Evolutionary conservation across 2,797 vertebrate genomes (phyloP).

Genomic region (Pampus argenteus): DNA sequence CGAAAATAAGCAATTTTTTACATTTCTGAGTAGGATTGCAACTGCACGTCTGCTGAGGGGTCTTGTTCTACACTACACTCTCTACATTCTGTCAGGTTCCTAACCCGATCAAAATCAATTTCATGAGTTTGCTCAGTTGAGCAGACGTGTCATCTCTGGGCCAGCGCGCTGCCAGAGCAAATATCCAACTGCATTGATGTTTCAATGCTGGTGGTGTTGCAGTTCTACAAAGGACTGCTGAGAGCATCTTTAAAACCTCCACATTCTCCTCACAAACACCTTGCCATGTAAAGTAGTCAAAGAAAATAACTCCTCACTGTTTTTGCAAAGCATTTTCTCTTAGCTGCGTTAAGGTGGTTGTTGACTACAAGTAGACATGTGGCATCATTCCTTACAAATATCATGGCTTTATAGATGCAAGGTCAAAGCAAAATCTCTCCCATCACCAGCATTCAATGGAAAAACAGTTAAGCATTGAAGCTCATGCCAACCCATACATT

Average conservation of each 20-base stretch:
- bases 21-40: constrained; percentile 2
- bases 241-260: not conserved
- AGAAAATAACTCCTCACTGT: not conserved
- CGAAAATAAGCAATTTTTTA: not conserved
- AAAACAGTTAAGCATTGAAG: not conserved
- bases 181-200: constrained; percentile 30
- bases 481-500: not conserved
- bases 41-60: not conserved
- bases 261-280: not conserved
- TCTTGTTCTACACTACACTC: constrained; percentile 6
- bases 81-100: constrained; percentile 35
- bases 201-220: constrained; percentile 8
- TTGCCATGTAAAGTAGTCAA: too few relatives aligned
- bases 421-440: not conserved
- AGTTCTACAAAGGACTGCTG: not conserved
- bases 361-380: not conserved
- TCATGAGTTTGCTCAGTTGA: constrained; percentile 45
- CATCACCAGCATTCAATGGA: not conserved
- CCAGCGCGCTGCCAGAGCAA: constrained; percentile 31
- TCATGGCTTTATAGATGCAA: not conserved
- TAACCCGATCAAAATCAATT: constrained; percentile 56
- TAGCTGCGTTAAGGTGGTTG: not conserved
- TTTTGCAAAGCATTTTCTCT: constrained; percentile 3
- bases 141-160: constrained; percentile 52
- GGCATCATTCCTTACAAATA: not conserved